A percentile compares a stretch with the other conserved stretches of the same genome.
phyloP scores from a whole-genome alignment of 2,888 invertebrate species.

The Ceramica pisi region DNA sequence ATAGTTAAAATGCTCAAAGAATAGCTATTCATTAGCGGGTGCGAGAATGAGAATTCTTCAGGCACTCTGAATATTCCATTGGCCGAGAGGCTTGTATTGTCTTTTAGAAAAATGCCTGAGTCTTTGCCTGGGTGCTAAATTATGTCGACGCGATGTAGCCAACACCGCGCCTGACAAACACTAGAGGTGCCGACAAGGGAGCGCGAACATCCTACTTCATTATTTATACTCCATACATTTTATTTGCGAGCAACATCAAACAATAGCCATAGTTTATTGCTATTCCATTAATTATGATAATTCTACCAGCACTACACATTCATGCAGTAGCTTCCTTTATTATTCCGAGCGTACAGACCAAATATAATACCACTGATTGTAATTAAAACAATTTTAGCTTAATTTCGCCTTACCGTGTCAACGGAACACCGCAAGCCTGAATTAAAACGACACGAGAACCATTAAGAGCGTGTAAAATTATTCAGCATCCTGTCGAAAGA shows the following conservation, averaged over 20 bases:
- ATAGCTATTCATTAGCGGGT: slow-evolving; percentile 91
- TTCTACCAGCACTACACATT: slow-evolving; percentile 44
- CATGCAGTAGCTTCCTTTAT: slow-evolving; percentile 48
- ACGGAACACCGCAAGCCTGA: slow-evolving; percentile 78
- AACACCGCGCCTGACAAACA: slow-evolving; percentile 75
- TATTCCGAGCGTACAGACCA: slow-evolving; percentile 50
- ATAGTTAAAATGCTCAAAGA: slow-evolving; percentile 91
- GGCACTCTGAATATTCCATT: slow-evolving; percentile 89
- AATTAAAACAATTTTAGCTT: slow-evolving; percentile 67
- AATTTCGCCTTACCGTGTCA: slow-evolving; percentile 80
- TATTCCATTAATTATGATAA: slow-evolving; percentile 70
- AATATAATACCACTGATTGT: slow-evolving; percentile 65
- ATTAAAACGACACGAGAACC: slow-evolving; percentile 86
- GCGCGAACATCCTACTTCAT: slow-evolving; percentile 82
- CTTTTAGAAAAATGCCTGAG: slow-evolving; percentile 88
- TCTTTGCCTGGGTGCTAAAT: slow-evolving; percentile 84
- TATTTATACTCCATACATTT: slow-evolving; percentile 79
- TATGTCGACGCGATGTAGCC: slow-evolving; percentile 80
- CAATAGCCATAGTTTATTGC: slow-evolving; percentile 73
- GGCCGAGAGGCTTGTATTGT: slow-evolving; percentile 87
- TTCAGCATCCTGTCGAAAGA: slow-evolving; percentile 87
- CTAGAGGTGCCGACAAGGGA: slow-evolving; percentile 67
- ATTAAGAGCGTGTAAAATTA: slow-evolving; percentile 90
- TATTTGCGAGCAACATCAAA: slow-evolving; percentile 73
- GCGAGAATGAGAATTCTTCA: slow-evolving; percentile 90